Evolutionary conservation across 2,113 vertebrate species (phyloP).

Genomic region (Petrocephalus microphthalmus): DNA sequence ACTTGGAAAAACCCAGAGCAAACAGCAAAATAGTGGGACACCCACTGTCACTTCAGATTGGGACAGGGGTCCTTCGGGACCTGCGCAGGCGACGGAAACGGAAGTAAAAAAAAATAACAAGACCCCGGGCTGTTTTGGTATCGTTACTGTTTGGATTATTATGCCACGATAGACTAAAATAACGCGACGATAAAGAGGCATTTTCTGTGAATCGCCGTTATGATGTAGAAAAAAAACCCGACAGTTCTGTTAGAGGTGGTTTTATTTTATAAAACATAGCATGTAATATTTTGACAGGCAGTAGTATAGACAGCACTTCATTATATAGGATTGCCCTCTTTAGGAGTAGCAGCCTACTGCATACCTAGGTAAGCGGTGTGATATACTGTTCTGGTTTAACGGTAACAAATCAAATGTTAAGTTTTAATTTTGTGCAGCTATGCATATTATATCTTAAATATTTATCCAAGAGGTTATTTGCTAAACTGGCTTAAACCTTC

Average conservation of each 20-base stretch:
- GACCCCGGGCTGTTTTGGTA: neutral
- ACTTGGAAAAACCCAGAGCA: neutral
- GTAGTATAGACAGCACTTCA: neutral
- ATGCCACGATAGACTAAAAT: neutral
- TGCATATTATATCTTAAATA: neutral
- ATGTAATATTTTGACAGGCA: neutral
- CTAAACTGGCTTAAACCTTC: neutral
- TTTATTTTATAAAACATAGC: neutral
- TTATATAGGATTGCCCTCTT: neutral
- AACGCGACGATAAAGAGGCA: neutral
- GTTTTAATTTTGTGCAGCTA: neutral
- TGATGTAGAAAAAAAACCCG: neutral
- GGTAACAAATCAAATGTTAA: neutral
- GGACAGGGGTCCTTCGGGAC: neutral
- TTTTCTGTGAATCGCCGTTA: neutral
- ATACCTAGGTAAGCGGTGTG: neutral
- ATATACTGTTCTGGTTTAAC: neutral
- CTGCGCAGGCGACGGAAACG: neutral
- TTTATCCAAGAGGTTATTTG: neutral
- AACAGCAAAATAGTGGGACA: neutral
- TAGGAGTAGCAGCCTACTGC: neutral
- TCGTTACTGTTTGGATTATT: neutral
- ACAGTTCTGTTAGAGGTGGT: neutral
- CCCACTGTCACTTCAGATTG: neutral
- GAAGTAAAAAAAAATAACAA: neutral